Evolutionary conservation across 2,797 vertebrate species (phyloP), one percentile per base, ranked within the genome.

Genomic region (Streptopelia turtur): DNA sequence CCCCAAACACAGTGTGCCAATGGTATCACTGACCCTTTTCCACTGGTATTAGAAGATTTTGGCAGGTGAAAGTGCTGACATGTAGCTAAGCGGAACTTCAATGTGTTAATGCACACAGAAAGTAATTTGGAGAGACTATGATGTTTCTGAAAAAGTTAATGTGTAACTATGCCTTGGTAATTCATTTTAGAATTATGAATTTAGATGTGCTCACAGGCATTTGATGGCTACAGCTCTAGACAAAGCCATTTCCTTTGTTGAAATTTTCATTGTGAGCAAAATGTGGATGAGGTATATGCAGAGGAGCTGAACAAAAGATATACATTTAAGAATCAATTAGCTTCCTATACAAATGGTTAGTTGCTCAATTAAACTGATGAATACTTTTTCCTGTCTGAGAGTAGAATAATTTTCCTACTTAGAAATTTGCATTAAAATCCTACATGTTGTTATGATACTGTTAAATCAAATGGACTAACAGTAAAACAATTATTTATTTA

Each of bases 341-440:
- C 27, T 84, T 85, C 49, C 52, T 86, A 35, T 33, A 20, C 28
- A 89, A 87, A 66, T 13, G 30, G 14, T 45, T 57, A 39, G 6
- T 25, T 86, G 41, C 64, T 47, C 61, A 87, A 41, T 81, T 75
- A 69, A 57, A 68, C 74, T 90, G 16, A 76, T 66, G 45, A 81
- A 65, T 56, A 47, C 4, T 30, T 89, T 59, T 74, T 82, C 17
- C 33, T 80, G 3, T 63, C 23, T 80, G 35, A 88, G 14, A 64
- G 22, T 24, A 87, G 35, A 72, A 59, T 16, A 8, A 43, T 79
- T 93, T 89, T 80, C 31, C 20, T 47, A 52, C 21, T n/a, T 78
- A 59, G 77, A 64, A 69, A 8, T 33, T 65, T 83, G 81, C 56
- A 77, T 28, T 83, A 85, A 83, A 94, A 92, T 86, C 30, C 23